Conservation (phyloP, 1,140 invertebrate species). For the Sogatella furcifera region DNA sequence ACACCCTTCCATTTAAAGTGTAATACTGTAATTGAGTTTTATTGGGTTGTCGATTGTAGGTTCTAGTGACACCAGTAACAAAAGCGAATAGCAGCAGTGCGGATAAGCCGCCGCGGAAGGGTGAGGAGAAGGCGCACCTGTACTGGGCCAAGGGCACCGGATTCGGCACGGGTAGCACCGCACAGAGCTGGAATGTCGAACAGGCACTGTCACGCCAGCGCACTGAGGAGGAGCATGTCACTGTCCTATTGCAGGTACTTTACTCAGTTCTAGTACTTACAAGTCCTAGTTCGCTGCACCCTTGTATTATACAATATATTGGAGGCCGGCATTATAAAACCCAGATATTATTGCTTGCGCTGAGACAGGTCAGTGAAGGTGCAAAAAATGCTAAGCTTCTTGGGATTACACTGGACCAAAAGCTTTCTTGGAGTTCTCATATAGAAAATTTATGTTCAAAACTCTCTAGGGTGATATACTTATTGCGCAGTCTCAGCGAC, state of each 20-base stretch:
- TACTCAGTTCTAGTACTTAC: too few relatives aligned
- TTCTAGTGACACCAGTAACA: background rate
- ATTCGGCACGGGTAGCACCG: conserved; percentile 89
- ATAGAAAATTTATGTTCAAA: too few relatives aligned
- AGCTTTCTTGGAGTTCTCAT: too few relatives aligned
- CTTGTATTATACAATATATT: too few relatives aligned
- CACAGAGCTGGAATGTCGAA: conserved; percentile 92
- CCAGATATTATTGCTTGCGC: too few relatives aligned
- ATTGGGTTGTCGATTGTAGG: background rate
- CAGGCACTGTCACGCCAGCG: conserved; percentile 78
- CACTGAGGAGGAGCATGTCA: conserved; percentile 88
- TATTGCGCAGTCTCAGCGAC: too few relatives aligned
- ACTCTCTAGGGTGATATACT: too few relatives aligned
- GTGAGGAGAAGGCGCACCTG: conserved; percentile 67
- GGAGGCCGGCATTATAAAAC: too few relatives aligned
- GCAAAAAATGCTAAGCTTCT: too few relatives aligned
- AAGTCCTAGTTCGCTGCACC: too few relatives aligned
- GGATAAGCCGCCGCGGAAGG: background rate
- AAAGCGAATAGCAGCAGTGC: background rate
- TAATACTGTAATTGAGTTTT: background rate
- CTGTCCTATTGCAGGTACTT: conserved; percentile 56
- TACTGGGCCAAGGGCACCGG: conserved; percentile 94
- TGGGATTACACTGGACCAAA: too few relatives aligned
- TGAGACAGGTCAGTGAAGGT: too few relatives aligned
- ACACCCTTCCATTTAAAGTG: background rate